Conservation (phyloP, 2,797 vertebrate species). For the Crenuchus spilurus region DNA sequence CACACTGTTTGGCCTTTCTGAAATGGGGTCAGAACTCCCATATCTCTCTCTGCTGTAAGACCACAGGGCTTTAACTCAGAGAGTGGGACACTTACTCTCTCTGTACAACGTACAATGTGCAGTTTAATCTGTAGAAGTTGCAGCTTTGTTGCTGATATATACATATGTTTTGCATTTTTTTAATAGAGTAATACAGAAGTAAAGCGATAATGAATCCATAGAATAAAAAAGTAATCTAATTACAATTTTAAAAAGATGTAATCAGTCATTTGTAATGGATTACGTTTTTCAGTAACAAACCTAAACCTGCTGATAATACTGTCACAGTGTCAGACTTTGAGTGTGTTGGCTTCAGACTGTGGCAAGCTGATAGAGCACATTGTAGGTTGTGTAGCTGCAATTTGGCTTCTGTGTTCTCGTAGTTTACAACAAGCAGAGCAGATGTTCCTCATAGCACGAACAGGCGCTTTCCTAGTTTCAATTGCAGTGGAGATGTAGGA, state of each 20-base stretch:
- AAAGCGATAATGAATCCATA: no score
- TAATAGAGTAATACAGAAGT: no score
- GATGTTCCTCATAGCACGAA: constrained; percentile 5
- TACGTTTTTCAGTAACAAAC: no score
- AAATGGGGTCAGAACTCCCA: constrained; percentile 47
- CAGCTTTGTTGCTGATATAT: no score
- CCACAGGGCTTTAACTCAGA: constrained; percentile 11
- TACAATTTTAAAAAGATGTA: no score
- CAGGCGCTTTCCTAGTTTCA: not conserved
- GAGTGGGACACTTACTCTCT: not conserved
- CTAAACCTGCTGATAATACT: not conserved
- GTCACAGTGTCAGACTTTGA: not conserved
- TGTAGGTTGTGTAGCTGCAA: not conserved
- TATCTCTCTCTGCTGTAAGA: constrained; percentile 35
- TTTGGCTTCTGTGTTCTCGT: not conserved
- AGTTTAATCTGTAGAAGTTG: not conserved
- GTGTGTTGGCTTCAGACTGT: not conserved
- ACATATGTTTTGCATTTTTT: no score
- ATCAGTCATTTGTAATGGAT: no score
- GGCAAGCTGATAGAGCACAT: not conserved
- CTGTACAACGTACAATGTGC: not conserved
- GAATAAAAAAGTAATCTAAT: no score
- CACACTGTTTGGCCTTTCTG: constrained; percentile 36
- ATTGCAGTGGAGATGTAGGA: constrained; percentile 5
- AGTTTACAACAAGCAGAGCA: constrained; percentile 24